These are phyloP conservation scores for Saguinus midas DNA, from an alignment of 2,113 vertebrate genomes.

Conservation along the genomic window DNA sequence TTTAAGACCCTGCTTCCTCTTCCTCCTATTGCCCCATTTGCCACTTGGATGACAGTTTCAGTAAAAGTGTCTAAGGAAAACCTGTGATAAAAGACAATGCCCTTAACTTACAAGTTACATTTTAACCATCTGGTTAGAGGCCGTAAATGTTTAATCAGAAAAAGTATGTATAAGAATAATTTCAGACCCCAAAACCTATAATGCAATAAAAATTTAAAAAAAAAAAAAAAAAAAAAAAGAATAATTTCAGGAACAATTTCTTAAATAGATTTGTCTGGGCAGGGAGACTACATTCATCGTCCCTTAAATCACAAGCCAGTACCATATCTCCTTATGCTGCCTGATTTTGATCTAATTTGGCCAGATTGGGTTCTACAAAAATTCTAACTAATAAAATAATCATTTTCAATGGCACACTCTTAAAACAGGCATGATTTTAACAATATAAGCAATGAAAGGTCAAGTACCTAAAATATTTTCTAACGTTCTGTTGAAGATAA, in stretches of 20 bases:
- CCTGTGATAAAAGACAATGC: not conserved
- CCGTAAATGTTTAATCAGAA: not conserved
- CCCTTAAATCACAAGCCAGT: not conserved
- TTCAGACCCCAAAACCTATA: too few species aligned
- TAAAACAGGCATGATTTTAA: slow-evolving; percentile 49
- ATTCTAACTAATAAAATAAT: slow-evolving; percentile 48
- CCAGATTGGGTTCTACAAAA: slow-evolving; percentile 30
- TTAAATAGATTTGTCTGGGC: not conserved
- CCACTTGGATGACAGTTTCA: not conserved
- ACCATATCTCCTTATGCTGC: not conserved
- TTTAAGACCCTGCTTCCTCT: not conserved
- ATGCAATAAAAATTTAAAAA: too few species aligned
- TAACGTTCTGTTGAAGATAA: not conserved
- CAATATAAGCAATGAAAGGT: slow-evolving; percentile 40
- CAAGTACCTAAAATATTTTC: slow-evolving; percentile 45
- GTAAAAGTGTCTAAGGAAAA: not conserved
- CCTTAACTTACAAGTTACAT: slow-evolving; percentile 14
- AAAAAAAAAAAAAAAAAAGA: too few species aligned
- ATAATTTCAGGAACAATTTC: slow-evolving; percentile 46
- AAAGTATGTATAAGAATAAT: not conserved
- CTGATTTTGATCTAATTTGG: slow-evolving; percentile 24
- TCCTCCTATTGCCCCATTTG: not conserved
- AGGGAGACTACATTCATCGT: not conserved
- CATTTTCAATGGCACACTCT: slow-evolving; percentile 2
- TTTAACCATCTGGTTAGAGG: slow-evolving; percentile 24